Conservation (phyloP, 1,140 invertebrate genomes). For the Colletes gigas region DNA sequence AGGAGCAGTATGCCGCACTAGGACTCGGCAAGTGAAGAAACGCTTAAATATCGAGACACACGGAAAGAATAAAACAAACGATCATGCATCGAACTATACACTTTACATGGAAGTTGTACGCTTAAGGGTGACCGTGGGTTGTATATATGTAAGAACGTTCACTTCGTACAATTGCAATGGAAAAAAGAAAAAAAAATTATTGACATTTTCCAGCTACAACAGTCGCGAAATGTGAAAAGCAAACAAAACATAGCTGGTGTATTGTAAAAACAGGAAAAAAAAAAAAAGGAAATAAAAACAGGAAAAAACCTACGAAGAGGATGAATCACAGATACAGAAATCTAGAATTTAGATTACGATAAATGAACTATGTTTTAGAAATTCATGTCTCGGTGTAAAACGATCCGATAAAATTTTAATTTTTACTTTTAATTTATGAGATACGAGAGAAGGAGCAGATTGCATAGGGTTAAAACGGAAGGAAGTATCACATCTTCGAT, state of each 20-base stretch:
- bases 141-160: conserved; percentile 77
- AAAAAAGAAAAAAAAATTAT: conserved; percentile 20
- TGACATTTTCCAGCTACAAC: conserved; percentile 51
- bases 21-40: conserved; percentile 84
- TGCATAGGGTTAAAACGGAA: conserved; percentile 43
- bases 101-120: conserved; percentile 60
- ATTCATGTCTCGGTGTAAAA: conserved; percentile 71
- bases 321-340: conserved; percentile 39
- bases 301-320: background rate
- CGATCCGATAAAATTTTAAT: conserved; percentile 71
- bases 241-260: conserved; percentile 46
- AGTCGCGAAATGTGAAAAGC: conserved; percentile 23
- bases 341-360: conserved; percentile 58
- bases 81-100: conserved; percentile 56
- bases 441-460: conserved; percentile 49
- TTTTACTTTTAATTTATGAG: conserved; percentile 68
- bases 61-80: conserved; percentile 32
- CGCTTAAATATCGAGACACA: conserved; percentile 29
- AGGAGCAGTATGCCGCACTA: conserved; percentile 89
- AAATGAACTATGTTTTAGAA: conserved; percentile 65
- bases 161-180: conserved; percentile 60
- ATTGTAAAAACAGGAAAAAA: conserved; percentile 64
- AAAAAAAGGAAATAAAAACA: conserved; percentile 35
- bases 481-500: conserved; percentile 61
- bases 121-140: conserved; percentile 66